Conservation (phyloP, 2,797 vertebrate species). For the Limnodromus scolopaceus region DNA sequence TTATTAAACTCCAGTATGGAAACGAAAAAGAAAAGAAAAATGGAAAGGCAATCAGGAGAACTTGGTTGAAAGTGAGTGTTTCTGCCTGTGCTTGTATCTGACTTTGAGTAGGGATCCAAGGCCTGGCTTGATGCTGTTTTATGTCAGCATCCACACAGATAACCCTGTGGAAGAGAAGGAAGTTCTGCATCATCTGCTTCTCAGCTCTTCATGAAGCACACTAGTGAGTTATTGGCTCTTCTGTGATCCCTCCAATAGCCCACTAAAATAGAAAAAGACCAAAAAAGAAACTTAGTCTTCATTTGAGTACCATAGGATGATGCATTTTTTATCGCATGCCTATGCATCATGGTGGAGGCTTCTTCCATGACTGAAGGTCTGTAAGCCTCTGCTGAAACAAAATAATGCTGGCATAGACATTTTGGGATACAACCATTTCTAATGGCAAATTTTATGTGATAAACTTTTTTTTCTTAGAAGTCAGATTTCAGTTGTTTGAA, state of each 20-base stretch:
- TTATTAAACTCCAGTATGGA: neutral
- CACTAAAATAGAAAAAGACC: neutral
- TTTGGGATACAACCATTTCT: neutral
- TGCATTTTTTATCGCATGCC: neutral
- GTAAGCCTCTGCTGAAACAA: neutral
- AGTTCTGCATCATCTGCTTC: neutral
- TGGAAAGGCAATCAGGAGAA: neutral
- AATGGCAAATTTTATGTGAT: neutral
- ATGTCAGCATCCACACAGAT: neutral
- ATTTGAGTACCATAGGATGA: neutral
- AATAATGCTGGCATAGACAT: neutral
- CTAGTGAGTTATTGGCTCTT: neutral
- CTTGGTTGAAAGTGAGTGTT: neutral
- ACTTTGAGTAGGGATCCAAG: neutral
- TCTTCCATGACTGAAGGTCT: neutral
- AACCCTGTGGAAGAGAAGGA: neutral
- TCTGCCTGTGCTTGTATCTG: neutral
- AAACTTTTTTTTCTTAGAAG: neutral
- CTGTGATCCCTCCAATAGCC: neutral
- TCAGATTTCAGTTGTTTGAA: neutral
- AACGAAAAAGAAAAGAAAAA: neutral
- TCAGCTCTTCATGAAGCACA: neutral
- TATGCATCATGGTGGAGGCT: accelerated
- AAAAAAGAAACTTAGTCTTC: neutral
- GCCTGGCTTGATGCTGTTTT: neutral